Base-by-base conservation (phyloP, 2,113 vertebrate genomes). In the Podiceps cristatus region DNA sequence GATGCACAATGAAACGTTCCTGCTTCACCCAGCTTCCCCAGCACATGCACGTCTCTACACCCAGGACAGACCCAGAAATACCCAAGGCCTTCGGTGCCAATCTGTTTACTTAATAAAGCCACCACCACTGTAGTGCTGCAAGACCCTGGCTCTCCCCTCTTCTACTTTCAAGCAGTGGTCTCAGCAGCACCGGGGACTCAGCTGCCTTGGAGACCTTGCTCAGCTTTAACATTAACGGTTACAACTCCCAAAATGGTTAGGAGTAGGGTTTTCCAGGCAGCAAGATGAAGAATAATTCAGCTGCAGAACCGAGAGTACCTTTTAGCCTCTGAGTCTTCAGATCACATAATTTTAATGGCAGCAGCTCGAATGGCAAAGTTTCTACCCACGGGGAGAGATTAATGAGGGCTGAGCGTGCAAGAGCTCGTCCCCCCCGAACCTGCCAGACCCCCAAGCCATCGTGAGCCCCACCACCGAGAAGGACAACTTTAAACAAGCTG, bases 21-120 rank as follows among this genome's bases (percentile, higher is more conserved):
- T 18, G 37, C 52, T 33, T 56, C 28, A 40, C 35, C 35, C 42
- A 11, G 29, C 17, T 56, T 49, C 68, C 59, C 35, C 6, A 2
- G 20, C 52, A 59, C 40, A 7, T 0, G 9, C n/a, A 13, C 1
- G 1, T 6, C 67, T n/a, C 29, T 24, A 49, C 0, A 0, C 31
- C 22, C 1, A 0, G 37, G 52, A 67, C 7, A 82, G 33, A 45
- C 45, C 18, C 53, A 40, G 62, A 33, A n/a, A 67, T 12, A 23
- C 69, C 37, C 9, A 23, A 15, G 0, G 1, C 31, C 35, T 31
- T 22, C 2, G 8, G n/a, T 11, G 28, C 2, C 44, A 18, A 5
- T 0, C 31, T 8, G 18, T 14, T 15, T 9, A 11, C 4, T 56
- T 20, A 29, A 6, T 7, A 71, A 33, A 71, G 49, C n/a, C 35